Conservation (phyloP, 2,113 vertebrate genomes). For the Tetrax tetrax region DNA sequence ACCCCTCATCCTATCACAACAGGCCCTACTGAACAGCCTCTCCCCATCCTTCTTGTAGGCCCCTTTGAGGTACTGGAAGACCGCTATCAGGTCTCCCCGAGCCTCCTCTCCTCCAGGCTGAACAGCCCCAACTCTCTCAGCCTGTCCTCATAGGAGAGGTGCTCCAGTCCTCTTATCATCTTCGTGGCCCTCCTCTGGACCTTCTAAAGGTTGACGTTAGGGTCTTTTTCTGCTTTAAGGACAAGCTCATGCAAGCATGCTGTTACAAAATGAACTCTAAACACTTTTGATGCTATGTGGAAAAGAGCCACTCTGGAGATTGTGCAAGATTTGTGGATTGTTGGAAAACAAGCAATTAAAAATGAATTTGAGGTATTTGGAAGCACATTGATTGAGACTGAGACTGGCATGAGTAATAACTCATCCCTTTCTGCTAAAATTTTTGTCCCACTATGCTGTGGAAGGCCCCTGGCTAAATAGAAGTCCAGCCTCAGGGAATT, state of each 20-base stretch:
- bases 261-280: not conserved
- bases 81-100: no score
- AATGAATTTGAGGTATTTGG: not conserved
- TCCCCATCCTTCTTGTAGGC: no score
- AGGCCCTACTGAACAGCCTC: no score
- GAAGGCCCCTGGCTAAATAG: not conserved
- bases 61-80: no score
- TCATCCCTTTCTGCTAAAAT: not conserved
- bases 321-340: not conserved
- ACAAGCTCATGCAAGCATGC: not conserved
- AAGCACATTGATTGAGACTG: not conserved
- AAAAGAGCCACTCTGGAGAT: not conserved
- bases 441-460: not conserved
- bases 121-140: no score
- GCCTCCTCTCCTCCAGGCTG: no score
- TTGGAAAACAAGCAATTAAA: not conserved
- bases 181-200: no score
- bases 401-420: not conserved
- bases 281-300: not conserved
- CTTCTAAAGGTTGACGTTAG: no score
- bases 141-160: no score
- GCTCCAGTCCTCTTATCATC: no score
- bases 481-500: not conserved
- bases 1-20: no score
- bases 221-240: not conserved